Evolutionary conservation across 2,113 vertebrate genomes (phyloP).

Genomic region (Nycticorax nycticorax): DNA sequence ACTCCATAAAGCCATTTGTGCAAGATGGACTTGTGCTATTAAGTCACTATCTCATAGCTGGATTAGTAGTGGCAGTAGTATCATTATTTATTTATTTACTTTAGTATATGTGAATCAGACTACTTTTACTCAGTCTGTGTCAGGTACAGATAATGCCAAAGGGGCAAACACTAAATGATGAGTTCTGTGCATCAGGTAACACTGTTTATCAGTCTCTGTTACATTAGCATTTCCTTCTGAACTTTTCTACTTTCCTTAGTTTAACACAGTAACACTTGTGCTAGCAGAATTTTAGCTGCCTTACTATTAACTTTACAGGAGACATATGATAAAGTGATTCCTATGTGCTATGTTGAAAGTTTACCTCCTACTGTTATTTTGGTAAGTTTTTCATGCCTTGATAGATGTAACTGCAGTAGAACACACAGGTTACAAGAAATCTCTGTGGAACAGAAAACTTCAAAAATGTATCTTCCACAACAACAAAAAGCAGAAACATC

Average conservation of each 20-base stretch:
- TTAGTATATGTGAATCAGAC: neutral
- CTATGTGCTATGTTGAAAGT: neutral
- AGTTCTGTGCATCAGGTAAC: accelerated
- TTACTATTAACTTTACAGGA: neutral
- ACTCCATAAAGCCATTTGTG: neutral
- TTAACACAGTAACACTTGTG: neutral
- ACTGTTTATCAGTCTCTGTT: neutral
- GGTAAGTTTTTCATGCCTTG: neutral
- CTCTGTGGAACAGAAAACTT: neutral
- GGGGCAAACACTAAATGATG: neutral
- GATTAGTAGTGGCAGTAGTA: neutral
- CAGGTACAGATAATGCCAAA: neutral
- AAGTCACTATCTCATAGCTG: neutral
- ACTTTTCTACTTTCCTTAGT: neutral
- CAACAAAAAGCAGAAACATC: neutral
- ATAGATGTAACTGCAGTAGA: neutral
- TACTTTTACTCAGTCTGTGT: neutral
- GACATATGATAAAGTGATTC: neutral
- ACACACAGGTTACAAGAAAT: neutral
- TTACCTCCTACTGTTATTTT: neutral
- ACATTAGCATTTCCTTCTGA: neutral
- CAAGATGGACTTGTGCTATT: neutral
- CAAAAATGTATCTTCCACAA: neutral
- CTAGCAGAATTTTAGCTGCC: neutral
- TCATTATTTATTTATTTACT: neutral